These are phyloP conservation scores for Stictocephala bisonia DNA, from an alignment of 2,888 invertebrate species.

Conservation along the genomic window DNA sequence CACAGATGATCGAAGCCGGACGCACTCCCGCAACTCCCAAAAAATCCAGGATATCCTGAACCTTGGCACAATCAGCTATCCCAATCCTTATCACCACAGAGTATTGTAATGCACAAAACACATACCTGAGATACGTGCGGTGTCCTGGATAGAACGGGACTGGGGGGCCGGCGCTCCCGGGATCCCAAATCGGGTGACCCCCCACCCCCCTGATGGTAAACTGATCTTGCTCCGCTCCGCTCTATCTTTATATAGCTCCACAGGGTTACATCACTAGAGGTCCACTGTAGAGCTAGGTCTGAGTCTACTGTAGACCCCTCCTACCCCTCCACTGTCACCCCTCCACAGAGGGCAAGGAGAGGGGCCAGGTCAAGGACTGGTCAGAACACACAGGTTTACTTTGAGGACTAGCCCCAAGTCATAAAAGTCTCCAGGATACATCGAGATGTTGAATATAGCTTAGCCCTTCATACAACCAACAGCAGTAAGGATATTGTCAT, in stretches of 20 bases:
- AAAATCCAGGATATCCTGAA: too few species aligned
- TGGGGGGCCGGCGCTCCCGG: constrained; percentile 36
- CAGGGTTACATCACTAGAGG: constrained; percentile 19
- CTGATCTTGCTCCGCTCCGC: constrained; percentile 50
- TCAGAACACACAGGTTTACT: background rate
- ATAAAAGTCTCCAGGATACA: too few species aligned
- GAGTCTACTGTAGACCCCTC: background rate
- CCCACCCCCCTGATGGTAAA: constrained; percentile 49
- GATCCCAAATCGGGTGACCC: constrained; percentile 39
- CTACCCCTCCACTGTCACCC: background rate
- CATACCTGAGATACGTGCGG: constrained; percentile 33
- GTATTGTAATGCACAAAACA: too few species aligned
- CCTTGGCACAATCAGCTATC: too few species aligned
- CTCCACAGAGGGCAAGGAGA: too few species aligned
- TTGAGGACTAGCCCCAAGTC: too few species aligned
- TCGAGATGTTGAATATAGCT: too few species aligned
- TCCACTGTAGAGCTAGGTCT: constrained; percentile 15
- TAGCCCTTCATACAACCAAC: too few species aligned
- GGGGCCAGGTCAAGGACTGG: background rate
- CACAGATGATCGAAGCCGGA: too few species aligned
- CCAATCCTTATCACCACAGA: too few species aligned
- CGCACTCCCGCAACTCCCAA: too few species aligned
- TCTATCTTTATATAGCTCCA: constrained; percentile 51
- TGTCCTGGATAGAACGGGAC: constrained; percentile 33
- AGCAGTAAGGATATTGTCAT: too few species aligned